These are phyloP conservation scores for Illadopsis cleaveri DNA, from an alignment of 2,113 vertebrate genomes.

Conservation along the genomic window DNA sequence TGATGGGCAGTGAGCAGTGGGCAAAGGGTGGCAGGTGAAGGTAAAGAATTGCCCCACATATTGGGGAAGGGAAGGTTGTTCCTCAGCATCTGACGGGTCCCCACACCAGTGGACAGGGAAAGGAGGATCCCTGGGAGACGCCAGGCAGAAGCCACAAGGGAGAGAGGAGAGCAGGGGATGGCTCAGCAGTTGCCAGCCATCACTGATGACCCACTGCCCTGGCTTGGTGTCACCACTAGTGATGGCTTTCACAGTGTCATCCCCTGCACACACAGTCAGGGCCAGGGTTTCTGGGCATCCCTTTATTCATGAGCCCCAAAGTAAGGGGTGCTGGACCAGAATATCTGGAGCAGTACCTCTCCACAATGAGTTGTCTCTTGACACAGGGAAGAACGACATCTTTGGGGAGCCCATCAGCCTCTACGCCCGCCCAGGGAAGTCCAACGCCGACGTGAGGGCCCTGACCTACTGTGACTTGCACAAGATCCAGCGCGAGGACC, in stretches of 20 bases:
- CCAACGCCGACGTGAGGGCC: conserved; percentile 90
- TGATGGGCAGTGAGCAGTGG: too few relatives aligned
- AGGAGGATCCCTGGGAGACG: neutral
- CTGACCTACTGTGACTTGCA: conserved; percentile 97
- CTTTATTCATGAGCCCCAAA: neutral
- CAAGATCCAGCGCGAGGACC: conserved; percentile 92
- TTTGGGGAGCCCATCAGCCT: conserved; percentile 94
- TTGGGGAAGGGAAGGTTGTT: neutral
- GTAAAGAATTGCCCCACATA: neutral
- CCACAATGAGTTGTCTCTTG: neutral
- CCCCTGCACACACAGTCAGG: neutral
- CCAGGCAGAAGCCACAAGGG: neutral
- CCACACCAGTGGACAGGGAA: neutral
- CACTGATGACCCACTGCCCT: neutral
- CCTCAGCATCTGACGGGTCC: neutral
- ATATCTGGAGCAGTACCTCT: neutral
- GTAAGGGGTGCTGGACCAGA: neutral
- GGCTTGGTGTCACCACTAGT: neutral
- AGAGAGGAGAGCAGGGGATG: neutral
- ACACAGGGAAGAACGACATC: conserved; percentile 93
- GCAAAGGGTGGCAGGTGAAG: neutral
- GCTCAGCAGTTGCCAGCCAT: neutral
- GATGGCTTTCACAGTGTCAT: neutral
- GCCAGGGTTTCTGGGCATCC: neutral
- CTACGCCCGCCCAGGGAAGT: conserved; percentile 89